Base-by-base conservation (phyloP, 2,888 invertebrate genomes). In the Watsonalla binaria region DNA sequence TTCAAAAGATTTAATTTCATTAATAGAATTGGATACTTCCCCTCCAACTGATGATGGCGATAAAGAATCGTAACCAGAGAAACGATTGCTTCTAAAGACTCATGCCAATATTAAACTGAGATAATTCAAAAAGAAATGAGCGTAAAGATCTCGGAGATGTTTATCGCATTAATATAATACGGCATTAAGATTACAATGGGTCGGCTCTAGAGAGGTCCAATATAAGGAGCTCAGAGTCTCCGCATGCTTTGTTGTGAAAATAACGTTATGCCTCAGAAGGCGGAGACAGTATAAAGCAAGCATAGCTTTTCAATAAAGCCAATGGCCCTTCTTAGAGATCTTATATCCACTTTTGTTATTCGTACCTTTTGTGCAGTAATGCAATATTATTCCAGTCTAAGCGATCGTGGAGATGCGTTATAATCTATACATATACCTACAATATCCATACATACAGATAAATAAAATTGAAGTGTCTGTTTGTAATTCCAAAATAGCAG, bases 111-210 rank as follows among this genome's bases (percentile, higher is more conserved):
- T 83, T 80, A 80, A 84, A 80, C 77, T 74, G 65, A 72, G 74
- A 82, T 80, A 79, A 78, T 80, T 80, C 75, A 77, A 73, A 84
- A 85, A 79, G 78, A 86, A 80, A 76, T 76, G 79, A 84, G 77
- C 78, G 65, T 70, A 77, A 80, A 82, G 74, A 74, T 82, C 80
- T 81, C 60, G 63, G 75, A 85, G 90, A 90, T 90, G 84, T 90
- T 87, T 90, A 90, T 90, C 90, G 90, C 86, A 89, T 90, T 90
- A 90, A 89, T 90, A 88, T 90, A 88, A 89, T 89, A 87, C 82
- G 74, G 87, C 84, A 89, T 90, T 90, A 89, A 85, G 88, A 86
- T 86, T 80, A 90, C 90, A 90, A 90, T 90, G 82, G 88, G 71
- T 68, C 80, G 87, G 87, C 83, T 89, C 84, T 81, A 84, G 84